Base-by-base conservation (phyloP, 2,113 vertebrate species). In the Neodon shergylaensis region DNA sequence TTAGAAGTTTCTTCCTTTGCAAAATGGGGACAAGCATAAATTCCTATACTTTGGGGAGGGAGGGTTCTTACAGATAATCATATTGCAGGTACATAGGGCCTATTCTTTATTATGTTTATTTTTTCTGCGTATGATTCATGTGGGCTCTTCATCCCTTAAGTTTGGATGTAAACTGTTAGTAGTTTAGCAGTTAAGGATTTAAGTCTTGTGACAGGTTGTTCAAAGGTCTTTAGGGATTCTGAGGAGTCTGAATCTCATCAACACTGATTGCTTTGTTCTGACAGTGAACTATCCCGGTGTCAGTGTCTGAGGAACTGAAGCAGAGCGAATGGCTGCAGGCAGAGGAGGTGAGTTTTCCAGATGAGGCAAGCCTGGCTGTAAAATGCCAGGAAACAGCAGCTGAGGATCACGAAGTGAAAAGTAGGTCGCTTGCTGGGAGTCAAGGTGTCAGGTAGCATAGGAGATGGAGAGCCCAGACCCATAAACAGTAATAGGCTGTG, bases 241-340 rank as follows among this genome's bases (percentile, higher is more conserved):
- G 12, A 26, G 52, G 88, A 33, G 13, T 72, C 31, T 33, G 54
- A 42, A 61, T 83, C 42, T 86, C 54, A 42, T 31, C 85, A 26
- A 39, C 16, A 36, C 39, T 14, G 1, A 66, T 83, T 47, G 52
- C 68, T 54, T 96, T 52, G 61, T 79, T 93, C 74, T 96, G 92
- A 93, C 65, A n/a, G 70, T 4, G 63, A 58, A 97, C 81, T 86
- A 92, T 72, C 39, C 72, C 26, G 52, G 49, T 94, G 84, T 96
- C 96, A 90, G 52, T 94, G 66, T 96, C 96, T 90, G 88, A 85
- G 92, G 95, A 88, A 93, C 85, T 7, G 17, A 95, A 84, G 96
- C 79, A 42, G 88, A 88, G 82, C 0, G 3, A 79, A n/a, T 72
- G 74, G 73, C 90, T 63, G 58, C 92, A 88, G 93, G 86, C 77